Conservation (phyloP, 2,888 invertebrate species). For the Tetrapedia diversipes region DNA sequence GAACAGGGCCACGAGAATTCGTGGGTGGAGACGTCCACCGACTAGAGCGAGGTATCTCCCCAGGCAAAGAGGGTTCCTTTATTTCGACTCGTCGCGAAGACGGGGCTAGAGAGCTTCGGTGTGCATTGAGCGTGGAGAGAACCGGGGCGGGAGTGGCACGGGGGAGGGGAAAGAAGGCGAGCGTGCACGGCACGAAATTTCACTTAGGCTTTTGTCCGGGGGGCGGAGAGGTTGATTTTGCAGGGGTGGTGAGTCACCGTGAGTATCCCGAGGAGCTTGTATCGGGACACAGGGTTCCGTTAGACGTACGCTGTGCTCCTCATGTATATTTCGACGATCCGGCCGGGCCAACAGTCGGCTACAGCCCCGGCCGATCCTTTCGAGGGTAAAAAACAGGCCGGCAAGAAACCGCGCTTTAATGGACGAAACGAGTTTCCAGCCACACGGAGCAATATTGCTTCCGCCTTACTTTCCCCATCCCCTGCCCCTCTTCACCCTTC, state of each 20-base stretch:
- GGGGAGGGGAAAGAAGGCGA: conserved; percentile 27
- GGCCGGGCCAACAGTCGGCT: conserved; percentile 40
- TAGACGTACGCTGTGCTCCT: conserved; percentile 50
- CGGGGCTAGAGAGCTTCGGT: conserved; percentile 20
- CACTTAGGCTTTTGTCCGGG: conserved; percentile 70
- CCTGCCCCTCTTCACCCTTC: conserved; percentile 20
- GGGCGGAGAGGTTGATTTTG: conserved; percentile 62
- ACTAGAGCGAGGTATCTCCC: conserved; percentile 58
- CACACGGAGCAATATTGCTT: conserved; percentile 77
- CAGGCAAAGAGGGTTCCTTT: conserved; percentile 65
- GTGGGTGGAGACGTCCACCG: conserved; percentile 42
- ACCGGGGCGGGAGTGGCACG: background rate
- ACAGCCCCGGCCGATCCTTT: conserved; percentile 47
- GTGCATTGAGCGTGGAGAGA: conserved; percentile 32
- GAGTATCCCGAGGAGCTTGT: conserved; percentile 53
- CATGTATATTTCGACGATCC: conserved; percentile 65
- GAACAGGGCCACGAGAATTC: conserved; percentile 54
- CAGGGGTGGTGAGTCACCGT: conserved; percentile 62
- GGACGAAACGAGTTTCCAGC: conserved; percentile 80
- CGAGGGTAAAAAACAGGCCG: conserved; percentile 61
- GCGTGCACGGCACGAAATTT: conserved; percentile 73
- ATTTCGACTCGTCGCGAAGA: conserved; percentile 67
- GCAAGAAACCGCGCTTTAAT: conserved; percentile 77
- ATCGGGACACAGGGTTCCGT: conserved; percentile 52
- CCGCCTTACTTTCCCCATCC: conserved; percentile 70